Base-by-base conservation (phyloP, 2,797 vertebrate species). In the Megalops cyprinoides region DNA sequence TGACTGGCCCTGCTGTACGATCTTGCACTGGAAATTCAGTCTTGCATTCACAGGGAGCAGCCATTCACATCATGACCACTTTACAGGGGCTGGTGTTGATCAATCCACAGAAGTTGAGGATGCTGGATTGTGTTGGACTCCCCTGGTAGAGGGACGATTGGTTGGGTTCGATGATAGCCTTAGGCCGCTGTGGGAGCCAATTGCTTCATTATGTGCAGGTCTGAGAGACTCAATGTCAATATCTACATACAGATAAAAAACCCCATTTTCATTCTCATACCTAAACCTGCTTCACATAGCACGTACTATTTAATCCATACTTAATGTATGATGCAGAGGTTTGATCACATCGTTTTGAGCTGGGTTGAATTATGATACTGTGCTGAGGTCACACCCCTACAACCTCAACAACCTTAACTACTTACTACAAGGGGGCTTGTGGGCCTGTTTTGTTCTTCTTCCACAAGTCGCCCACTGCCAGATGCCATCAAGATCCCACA, bases 81-180 rank as follows among this genome's bases (percentile, higher is more conserved):
- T 31, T 28, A 28, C 58, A 28, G 25, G 58, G 58, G 25, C 58
- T 28, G 58, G 58, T 62, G 58, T 2, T 25, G 58, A 62, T 62
- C 25, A 31, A 62, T 62, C 23, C 58, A 7, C 58, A 28, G 14
- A 53, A 14, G 51, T 8, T 14, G 15, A 53, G 6, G 51, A 51
- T 3, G 51, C 10, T 53, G 58, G 58, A 12, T 25, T 2, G 23
- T 58, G 55, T n/a, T 58, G 55, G 55, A 25, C 55, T 58, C 23
- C n/a, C 55, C 58, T 28, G 25, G 58, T 31, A 62, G 58, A 25
- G 25, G 58, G 25, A 62, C 6, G 58, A 28, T 62, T 58, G 58
- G 58, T 28, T 60, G 58, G 58, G 58, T 62, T 62, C 58, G 58
- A 62, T 62, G 58, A 62, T 62, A 28, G 28, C 58, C 58, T 10